Conservation (phyloP, 1,140 invertebrate genomes). For the Zaprionus ornatus region DNA sequence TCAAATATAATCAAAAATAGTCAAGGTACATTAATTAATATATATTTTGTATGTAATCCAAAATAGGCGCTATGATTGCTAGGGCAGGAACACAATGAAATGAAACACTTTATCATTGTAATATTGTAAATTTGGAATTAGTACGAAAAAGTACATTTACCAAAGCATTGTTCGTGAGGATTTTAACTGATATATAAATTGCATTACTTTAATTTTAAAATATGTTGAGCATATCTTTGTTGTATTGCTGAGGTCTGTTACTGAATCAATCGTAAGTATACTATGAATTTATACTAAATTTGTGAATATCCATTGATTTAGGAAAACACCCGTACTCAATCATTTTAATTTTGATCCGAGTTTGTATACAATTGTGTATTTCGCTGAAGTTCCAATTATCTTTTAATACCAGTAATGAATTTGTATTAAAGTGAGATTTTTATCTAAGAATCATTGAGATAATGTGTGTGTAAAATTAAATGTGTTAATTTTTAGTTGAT, state of each 20-base stretch:
- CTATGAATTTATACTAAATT: not conserved
- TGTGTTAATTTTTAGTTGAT: not conserved
- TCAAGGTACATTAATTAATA: no score
- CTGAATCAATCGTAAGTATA: not conserved
- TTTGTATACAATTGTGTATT: not conserved
- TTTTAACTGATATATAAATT: conserved; percentile 16
- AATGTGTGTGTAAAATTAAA: not conserved
- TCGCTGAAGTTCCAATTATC: not conserved
- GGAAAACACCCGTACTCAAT: not conserved
- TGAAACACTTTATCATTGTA: conserved; percentile 17
- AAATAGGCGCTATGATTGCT: conserved; percentile 15
- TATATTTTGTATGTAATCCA: not conserved
- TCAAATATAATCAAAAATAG: no score
- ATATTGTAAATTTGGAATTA: conserved; percentile 16
- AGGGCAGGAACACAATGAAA: not conserved
- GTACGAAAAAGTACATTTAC: conserved; percentile 36
- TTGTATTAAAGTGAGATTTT: not conserved
- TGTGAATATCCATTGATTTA: not conserved
- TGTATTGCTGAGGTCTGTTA: conserved; percentile 35
- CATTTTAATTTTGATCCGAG: not conserved
- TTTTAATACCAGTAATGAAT: not conserved
- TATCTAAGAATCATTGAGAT: not conserved
- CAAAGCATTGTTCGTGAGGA: conserved; percentile 36
- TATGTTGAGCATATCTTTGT: conserved; percentile 36
- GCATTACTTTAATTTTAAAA: conserved; percentile 16